phyloP scores from a whole-genome alignment of 2,888 invertebrate genomes.

The Venusia cambrica region DNA sequence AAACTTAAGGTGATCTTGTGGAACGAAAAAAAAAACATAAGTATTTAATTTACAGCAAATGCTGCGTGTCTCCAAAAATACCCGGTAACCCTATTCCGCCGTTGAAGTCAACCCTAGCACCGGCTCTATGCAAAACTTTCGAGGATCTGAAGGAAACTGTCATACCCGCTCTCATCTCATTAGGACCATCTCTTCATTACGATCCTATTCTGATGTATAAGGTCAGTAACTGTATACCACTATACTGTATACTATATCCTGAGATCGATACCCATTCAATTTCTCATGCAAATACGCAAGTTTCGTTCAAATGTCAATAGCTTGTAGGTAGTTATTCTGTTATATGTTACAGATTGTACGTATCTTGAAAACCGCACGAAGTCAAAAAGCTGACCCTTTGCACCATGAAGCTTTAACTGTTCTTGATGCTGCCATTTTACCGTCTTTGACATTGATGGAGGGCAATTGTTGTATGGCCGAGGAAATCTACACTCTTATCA shows the following conservation, averaged over 20 bases:
- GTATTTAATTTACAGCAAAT: conserved; percentile 80
- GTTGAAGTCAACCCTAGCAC: conserved; percentile 81
- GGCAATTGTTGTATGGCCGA: conserved; percentile 98
- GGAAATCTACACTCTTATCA: conserved; percentile 95
- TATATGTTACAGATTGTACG: conserved; percentile 61
- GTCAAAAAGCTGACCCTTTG: conserved; percentile 76
- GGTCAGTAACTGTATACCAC: too few relatives aligned
- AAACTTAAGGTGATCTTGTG: too few relatives aligned
- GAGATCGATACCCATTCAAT: too few relatives aligned
- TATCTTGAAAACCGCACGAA: conserved; percentile 61
- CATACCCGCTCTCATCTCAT: conserved; percentile 90
- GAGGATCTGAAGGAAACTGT: conserved; percentile 87
- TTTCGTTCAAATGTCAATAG: too few relatives aligned
- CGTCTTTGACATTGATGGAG: conserved; percentile 94
- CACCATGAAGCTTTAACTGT: conserved; percentile 92
- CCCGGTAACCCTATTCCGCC: conserved; percentile 79
- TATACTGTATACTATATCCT: too few relatives aligned
- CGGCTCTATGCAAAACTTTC: conserved; percentile 84
- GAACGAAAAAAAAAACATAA: too few relatives aligned
- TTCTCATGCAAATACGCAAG: too few relatives aligned
- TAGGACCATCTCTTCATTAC: conserved; percentile 93
- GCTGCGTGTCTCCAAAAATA: conserved; percentile 86
- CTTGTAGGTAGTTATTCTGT: too few relatives aligned
- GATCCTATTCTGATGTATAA: conserved; percentile 96
- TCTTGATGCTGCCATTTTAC: conserved; percentile 93